Percentiles rank a stretch among this genome's conserved stretches.
Evolutionary conservation across 2,797 vertebrate species (phyloP).

Genomic region (Pantherophis alleghaniensis): DNA sequence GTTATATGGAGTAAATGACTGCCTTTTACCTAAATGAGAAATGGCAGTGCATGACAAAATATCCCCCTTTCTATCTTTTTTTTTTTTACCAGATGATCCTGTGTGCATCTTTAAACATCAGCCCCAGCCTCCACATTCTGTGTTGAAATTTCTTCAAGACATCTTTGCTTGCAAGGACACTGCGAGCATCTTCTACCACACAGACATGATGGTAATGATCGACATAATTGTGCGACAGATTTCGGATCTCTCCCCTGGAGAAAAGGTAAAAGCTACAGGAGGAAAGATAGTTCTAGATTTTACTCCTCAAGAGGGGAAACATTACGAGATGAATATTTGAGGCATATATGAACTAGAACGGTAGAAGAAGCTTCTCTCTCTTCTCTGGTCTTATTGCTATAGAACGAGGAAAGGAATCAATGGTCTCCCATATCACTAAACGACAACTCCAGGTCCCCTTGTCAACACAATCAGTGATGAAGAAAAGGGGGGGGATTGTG

Average conservation of each 20-base stretch:
- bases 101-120: slow-evolving; percentile 93
- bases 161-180: slow-evolving; percentile 85
- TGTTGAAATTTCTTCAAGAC: slow-evolving; percentile 97
- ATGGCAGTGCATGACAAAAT: not conserved
- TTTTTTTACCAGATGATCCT: slow-evolving; percentile 81
- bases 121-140: slow-evolving; percentile 87
- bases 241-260: slow-evolving; percentile 94
- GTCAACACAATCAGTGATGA: not conserved
- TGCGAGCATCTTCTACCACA: slow-evolving; percentile 91
- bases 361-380: not conserved
- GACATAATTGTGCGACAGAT: slow-evolving; percentile 95
- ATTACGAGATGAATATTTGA: not conserved
- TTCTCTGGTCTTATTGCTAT: not conserved
- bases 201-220: slow-evolving; percentile 99
- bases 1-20: not conserved
- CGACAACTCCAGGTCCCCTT: not conserved
- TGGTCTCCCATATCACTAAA: not conserved
- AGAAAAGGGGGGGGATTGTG: not conserved
- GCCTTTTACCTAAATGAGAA: not conserved
- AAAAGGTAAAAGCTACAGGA: slow-evolving; percentile 76
- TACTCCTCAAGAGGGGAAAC: not conserved
- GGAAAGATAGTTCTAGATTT: not conserved
- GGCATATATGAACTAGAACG: not conserved
- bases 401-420: not conserved
- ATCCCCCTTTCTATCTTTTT: not conserved